phyloP scores from a whole-genome alignment of 2,888 invertebrate species.

The Phrixothrix hirtus region DNA sequence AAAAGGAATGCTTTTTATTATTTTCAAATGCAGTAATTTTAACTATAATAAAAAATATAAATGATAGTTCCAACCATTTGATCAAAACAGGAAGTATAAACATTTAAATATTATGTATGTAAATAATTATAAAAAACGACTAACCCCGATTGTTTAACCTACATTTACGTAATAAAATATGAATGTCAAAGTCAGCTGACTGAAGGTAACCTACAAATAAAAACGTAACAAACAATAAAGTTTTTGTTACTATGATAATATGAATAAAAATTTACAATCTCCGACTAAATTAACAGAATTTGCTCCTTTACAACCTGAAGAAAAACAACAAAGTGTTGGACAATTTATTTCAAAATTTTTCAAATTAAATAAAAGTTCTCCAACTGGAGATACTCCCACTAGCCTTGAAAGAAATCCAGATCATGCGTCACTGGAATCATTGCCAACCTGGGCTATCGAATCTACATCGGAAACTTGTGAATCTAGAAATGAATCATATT shows the following conservation, averaged over 20 bases:
- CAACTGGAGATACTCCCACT: constrained; percentile 48
- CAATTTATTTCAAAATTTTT: constrained; percentile 77
- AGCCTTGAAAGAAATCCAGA: constrained; percentile 35
- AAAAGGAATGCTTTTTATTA: no score
- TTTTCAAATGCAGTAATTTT: no score
- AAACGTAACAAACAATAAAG: no score
- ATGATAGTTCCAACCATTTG: no score
- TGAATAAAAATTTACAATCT: constrained; percentile 66
- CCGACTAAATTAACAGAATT: constrained; percentile 76
- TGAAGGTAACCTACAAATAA: no score
- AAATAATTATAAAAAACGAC: no score
- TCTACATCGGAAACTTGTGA: constrained; percentile 48
- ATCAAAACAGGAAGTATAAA: no score
- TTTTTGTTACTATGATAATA: constrained; percentile 36
- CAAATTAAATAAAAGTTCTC: constrained; percentile 66
- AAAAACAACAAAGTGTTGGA: constrained; percentile 71
- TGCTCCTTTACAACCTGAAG: constrained; percentile 76
- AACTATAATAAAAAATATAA: no score
- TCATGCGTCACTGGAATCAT: constrained; percentile 44
- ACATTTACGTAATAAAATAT: no score
- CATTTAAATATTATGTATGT: no score
- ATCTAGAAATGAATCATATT: constrained; percentile 34
- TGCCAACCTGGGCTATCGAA: constrained; percentile 52
- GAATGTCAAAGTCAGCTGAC: no score
- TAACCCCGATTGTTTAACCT: no score